A percentile compares a stretch with the other conserved stretches of the same genome.
Conservation (phyloP, 1,140 invertebrate genomes). For the Periplaneta americana region DNA sequence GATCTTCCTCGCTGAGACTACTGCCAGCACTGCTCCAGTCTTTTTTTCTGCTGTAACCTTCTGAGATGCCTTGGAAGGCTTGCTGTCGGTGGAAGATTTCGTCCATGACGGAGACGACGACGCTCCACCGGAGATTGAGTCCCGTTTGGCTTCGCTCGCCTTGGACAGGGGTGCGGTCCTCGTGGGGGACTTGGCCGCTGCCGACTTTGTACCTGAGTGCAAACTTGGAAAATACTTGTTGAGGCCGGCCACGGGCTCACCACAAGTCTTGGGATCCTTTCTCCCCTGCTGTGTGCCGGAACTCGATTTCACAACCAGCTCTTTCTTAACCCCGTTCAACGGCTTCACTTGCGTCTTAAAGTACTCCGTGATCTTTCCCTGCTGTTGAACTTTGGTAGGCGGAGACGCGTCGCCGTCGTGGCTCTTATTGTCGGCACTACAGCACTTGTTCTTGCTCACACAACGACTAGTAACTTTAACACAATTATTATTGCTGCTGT, state of each 20-base stretch:
- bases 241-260: not conserved
- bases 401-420: conserved; percentile 16
- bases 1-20: not conserved
- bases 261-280: not conserved
- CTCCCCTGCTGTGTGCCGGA: not conserved
- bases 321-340: conserved; percentile 24
- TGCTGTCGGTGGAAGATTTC: not conserved
- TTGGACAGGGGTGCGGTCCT: not conserved
- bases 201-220: not conserved
- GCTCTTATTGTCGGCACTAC: not conserved
- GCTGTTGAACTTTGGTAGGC: conserved; percentile 21
- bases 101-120: not conserved
- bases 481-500: conserved; percentile 22
- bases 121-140: not conserved
- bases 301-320: not conserved
- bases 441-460: conserved; percentile 21
- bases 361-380: conserved; percentile 72
- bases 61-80: not conserved
- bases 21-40: not conserved
- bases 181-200: not conserved
- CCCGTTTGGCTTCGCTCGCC: not conserved
- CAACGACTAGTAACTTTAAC: conserved; percentile 3
- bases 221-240: not conserved
- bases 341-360: conserved; percentile 75
- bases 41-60: not conserved